These are phyloP conservation scores for Globodera rostochiensis DNA, from an alignment of 1,140 invertebrate genomes.

Conservation along the genomic window DNA sequence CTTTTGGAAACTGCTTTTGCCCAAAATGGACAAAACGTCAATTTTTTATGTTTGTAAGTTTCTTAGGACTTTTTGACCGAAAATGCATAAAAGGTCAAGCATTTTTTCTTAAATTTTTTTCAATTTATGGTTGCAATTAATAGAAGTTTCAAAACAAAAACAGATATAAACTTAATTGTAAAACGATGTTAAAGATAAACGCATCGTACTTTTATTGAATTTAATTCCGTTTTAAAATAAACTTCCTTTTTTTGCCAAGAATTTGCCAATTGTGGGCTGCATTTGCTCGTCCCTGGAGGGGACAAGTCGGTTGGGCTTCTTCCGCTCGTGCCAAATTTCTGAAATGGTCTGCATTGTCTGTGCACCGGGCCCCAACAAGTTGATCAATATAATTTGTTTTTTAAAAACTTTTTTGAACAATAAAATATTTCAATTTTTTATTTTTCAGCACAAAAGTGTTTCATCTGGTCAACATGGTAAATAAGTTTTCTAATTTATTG, in stretches of 20 bases:
- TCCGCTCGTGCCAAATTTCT: slow-evolving; percentile 21
- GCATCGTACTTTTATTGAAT: too few relatives aligned
- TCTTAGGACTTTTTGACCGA: too few relatives aligned
- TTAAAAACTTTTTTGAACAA: not conserved
- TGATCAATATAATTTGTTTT: not conserved
- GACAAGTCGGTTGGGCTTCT: slow-evolving; percentile 16
- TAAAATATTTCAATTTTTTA: not conserved
- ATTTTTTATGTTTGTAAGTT: too few relatives aligned
- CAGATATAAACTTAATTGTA: too few relatives aligned
- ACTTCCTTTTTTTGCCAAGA: not conserved
- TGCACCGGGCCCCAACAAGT: slow-evolving; percentile 4
- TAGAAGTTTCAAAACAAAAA: too few relatives aligned
- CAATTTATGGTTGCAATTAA: too few relatives aligned
- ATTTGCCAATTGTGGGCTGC: slow-evolving; percentile 25
- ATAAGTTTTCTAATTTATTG: too few relatives aligned
- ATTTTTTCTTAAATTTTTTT: not conserved
- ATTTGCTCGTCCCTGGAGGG: slow-evolving; percentile 27
- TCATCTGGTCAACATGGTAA: slow-evolving; percentile 26
- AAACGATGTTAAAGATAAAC: too few relatives aligned
- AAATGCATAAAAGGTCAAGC: too few relatives aligned
- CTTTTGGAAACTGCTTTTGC: too few relatives aligned
- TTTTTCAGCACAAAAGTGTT: slow-evolving; percentile 10
- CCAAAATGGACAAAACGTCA: too few relatives aligned
- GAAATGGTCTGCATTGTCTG: slow-evolving; percentile 34
- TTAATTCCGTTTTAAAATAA: not conserved